phyloP scores from a whole-genome alignment of 2,797 vertebrate genomes.

The Cheirogaleus major region DNA sequence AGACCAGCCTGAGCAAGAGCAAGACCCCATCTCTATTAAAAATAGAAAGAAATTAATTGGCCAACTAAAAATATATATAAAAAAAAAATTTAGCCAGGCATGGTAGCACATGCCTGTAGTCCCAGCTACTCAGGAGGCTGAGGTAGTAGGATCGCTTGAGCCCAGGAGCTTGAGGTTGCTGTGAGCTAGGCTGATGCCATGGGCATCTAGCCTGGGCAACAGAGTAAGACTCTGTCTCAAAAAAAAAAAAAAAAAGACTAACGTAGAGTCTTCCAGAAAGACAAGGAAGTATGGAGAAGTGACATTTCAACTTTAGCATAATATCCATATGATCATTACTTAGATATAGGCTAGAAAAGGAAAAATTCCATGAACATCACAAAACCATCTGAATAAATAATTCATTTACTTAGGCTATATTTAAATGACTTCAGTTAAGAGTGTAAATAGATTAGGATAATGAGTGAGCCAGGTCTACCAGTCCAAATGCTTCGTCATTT shows the following conservation, averaged over 20 bases:
- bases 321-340: background rate
- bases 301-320: background rate
- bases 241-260: background rate
- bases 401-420: background rate
- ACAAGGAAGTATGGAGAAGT: background rate
- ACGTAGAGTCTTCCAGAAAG: background rate
- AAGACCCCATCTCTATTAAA: too few species aligned
- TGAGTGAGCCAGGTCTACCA: background rate
- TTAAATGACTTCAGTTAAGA: conserved; percentile 15
- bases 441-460: background rate
- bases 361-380: background rate
- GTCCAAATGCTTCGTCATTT: background rate
- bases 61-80: too few species aligned
- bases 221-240: too few species aligned
- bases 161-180: too few species aligned
- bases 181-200: too few species aligned
- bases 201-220: too few species aligned
- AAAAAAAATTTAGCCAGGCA: too few species aligned
- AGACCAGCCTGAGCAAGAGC: too few species aligned
- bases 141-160: too few species aligned
- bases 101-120: too few species aligned
- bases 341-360: background rate
- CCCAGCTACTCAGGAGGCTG: too few species aligned
- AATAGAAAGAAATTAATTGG: too few species aligned
- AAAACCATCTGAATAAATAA: conserved; percentile 10